phyloP scores from a whole-genome alignment of 2,113 vertebrate genomes.

The Brienomyrus longianalis region DNA sequence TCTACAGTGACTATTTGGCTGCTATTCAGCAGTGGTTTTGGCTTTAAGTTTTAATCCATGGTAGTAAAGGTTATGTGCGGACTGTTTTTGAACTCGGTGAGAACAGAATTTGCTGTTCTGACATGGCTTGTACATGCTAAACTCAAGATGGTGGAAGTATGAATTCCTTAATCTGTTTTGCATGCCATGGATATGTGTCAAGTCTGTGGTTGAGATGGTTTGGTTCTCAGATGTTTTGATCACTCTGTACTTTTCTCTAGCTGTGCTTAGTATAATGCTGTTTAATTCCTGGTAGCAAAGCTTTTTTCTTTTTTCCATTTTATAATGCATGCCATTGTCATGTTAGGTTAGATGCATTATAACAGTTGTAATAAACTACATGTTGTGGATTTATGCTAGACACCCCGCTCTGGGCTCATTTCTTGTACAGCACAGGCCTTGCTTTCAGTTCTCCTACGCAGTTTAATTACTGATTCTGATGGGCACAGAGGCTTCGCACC shows the following conservation, averaged over 20 bases:
- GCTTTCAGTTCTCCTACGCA: not conserved
- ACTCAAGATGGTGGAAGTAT: conserved; percentile 4
- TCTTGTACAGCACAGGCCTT: not conserved
- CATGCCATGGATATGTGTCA: not conserved
- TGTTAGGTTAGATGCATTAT: not conserved
- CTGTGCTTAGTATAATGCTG: not conserved
- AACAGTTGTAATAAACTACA: not conserved
- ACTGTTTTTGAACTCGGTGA: not conserved
- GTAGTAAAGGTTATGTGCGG: not conserved
- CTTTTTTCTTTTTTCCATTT: not conserved
- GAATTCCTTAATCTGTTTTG: not conserved
- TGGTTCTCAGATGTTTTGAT: not conserved
- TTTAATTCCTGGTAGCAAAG: not conserved
- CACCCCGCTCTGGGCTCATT: not conserved
- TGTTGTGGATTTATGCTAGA: not conserved
- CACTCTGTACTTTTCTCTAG: not conserved
- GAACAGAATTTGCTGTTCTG: not conserved
- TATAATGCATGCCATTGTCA: not conserved
- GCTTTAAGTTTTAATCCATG: not conserved
- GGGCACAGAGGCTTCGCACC: not conserved
- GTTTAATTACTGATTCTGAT: not conserved
- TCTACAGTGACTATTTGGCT: conserved; percentile 1
- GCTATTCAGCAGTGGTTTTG: not conserved
- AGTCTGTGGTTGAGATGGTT: not conserved
- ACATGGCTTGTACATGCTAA: not conserved